Percentiles rank a stretch among this genome's conserved stretches.
Conservation (phyloP, 2,797 vertebrate genomes). For the Pseudomugil gertrudae region DNA sequence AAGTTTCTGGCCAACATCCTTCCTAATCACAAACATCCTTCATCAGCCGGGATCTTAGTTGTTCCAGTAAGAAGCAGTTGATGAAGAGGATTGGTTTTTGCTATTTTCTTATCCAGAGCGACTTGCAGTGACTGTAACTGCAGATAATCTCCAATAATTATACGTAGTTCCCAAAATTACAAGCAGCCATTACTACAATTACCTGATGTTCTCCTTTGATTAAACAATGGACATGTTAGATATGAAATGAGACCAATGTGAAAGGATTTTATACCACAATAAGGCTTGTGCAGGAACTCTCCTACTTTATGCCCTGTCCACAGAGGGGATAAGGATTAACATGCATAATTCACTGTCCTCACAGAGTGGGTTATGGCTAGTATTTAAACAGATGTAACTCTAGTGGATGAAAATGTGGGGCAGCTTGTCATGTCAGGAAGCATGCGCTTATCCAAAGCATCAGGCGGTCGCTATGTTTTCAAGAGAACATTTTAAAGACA, state of each 20-base stretch:
- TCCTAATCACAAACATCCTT: conserved; percentile 74
- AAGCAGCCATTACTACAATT: conserved; percentile 50
- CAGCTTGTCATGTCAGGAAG: conserved; percentile 59
- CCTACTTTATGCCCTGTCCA: conserved; percentile 53
- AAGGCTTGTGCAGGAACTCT: conserved; percentile 46
- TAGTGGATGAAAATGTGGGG: conserved; percentile 69
- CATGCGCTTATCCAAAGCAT: conserved; percentile 47
- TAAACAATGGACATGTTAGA: conserved; percentile 31
- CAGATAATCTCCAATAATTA: conserved; percentile 65
- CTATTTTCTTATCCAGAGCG: conserved; percentile 44
- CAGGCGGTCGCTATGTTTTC: conserved; percentile 18
- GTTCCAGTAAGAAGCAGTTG: conserved; percentile 27
- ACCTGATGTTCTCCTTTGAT: conserved; percentile 41
- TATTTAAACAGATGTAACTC: conserved; percentile 68
- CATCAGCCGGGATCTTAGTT: conserved; percentile 33
- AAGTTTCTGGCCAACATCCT: conserved; percentile 65
- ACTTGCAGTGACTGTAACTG: conserved; percentile 20
- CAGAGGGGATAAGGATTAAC: conserved; percentile 67
- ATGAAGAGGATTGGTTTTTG: conserved; percentile 18
- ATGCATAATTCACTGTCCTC: conserved; percentile 63
- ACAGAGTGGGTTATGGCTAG: conserved; percentile 52
- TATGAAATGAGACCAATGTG: conserved; percentile 29
- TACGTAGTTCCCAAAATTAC: conserved; percentile 39
- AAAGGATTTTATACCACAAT: conserved; percentile 40
- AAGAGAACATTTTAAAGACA: neutral